Evolutionary conservation across 2,888 invertebrate genomes (phyloP).

Genomic region (Diachrysia chrysitis): DNA sequence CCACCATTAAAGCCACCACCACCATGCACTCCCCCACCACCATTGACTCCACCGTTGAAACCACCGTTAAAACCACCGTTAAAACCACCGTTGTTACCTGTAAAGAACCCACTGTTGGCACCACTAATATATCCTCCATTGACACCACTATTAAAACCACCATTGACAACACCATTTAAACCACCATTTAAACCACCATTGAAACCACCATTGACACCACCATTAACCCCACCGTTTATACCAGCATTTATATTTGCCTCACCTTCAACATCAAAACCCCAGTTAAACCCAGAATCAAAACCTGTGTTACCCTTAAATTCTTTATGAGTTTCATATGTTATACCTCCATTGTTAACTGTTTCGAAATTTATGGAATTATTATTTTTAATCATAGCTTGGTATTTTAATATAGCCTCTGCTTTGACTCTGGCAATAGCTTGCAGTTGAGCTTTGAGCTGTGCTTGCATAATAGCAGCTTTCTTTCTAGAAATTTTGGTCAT

Average conservation of each 20-base stretch:
- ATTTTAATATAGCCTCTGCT: not conserved
- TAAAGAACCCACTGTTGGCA: not conserved
- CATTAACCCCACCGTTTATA: not conserved
- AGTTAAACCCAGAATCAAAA: not conserved
- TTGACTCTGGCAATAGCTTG: not conserved
- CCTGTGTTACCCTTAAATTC: not conserved
- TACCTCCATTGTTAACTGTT: not conserved
- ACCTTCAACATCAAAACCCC: not conserved
- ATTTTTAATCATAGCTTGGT: not conserved
- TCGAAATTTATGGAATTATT: not conserved
- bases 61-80: not conserved
- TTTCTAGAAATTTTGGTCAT: not conserved
- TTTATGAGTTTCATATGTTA: not conserved
- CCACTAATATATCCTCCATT: not conserved
- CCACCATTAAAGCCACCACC: not conserved
- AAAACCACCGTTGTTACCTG: not conserved
- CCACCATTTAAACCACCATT: not conserved
- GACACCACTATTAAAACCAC: not conserved
- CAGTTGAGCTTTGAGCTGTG: slow-evolving; percentile 1
- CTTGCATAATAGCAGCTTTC: not conserved
- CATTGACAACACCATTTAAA: not conserved
- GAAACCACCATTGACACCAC: not conserved
- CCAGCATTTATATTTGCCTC: not conserved
- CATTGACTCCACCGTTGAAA: not conserved
- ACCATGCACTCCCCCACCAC: not conserved